Evolutionary conservation across 2,888 invertebrate genomes (phyloP), one percentile per base, ranked within the genome.

Genomic region (Deroplatys truncata): DNA sequence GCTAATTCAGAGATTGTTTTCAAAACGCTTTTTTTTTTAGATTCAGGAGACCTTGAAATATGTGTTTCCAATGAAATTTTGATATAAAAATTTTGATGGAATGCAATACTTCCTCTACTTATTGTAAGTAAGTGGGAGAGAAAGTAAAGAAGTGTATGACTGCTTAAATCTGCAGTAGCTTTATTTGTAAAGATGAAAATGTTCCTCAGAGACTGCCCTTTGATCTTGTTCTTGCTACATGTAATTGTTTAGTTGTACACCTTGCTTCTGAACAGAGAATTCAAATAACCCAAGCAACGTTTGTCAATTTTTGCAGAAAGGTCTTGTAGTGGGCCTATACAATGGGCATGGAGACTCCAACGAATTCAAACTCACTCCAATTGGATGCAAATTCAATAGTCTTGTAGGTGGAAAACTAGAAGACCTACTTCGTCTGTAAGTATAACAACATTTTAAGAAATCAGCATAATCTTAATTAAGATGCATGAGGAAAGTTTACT

Each of bases 341-440:
- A 72, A 72, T 72, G 56, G 56, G 4, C 3, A 3, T 4, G 56
- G 20, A 20, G 9, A 16, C 25, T 5, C 20, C 20, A 72, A 72
- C 20, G 56, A 72, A 72, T 72, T 72, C 9, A 72, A 72, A 20
- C 56, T 72, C 25, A 72, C 56, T 20, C 20, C 56, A 9, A 72
- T 5, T 20, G 56, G 56, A 25, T 4, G 2, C 25, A 89, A 89
- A 82, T 89, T 89, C 88, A 89, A 84, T 31, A 88, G 28, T n/a
- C 88, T 88, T 84, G 84, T 88, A 20, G 84, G 84, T 31, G 89
- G 89, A 20, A 89, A 89, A 28, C 29, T 89, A 29, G 89, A 89
- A 88, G 88, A 89, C 3, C 35, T 89, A 29, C 56, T 89, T n/a
- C 43, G 85, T 28, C 72, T 72, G 84, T 88, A 88, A 88, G 88